Base-by-base conservation (phyloP, 2,888 invertebrate genomes). In the Cacoxenus indagator region DNA sequence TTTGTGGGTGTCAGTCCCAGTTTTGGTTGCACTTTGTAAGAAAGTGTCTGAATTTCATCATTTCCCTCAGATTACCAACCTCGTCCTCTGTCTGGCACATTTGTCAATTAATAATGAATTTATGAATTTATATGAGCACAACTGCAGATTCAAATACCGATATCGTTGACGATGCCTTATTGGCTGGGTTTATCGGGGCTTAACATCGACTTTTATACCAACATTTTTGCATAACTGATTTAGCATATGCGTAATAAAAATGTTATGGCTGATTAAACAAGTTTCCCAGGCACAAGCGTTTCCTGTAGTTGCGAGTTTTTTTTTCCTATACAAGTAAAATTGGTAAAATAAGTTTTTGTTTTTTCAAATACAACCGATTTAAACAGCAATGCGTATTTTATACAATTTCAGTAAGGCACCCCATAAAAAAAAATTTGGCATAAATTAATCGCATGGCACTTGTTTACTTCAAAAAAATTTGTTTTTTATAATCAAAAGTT, bases 31-130 rank as follows among this genome's bases (percentile, higher is more conserved):
- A 26, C 14, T 26, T 4, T 45, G 61, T 62, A 62, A 62, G 45
- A 62, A 62, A 14, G 14, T 19, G 22, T 6, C 9, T 9, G 45
- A 68, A 80, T 80, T 80, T 77, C 80, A 80, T 80, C 80, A 80
- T 82, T 71, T 69, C 64, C 46, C 27, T n/a, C n/a, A n/a, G n/a
- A n/a, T n/a, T n/a, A n/a, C n/a, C n/a, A n/a, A n/a, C n/a, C n/a
- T n/a, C n/a, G n/a, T n/a, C n/a, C n/a, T n/a, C n/a, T 26, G 27
- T 1, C 51, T 19, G 8, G 51, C 22, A 9, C 14, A 26, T 24
- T 55, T 26, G 26, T 17, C 27, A 65, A 72, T 73, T 72, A 66
- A 43, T 51, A 68, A 64, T 67, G 68, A 65, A 72, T 74, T 78
- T 74, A 77, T 72, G 62, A 70, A 71, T 71, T 68, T 62, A 51